phyloP scores from a whole-genome alignment of 2,797 vertebrate species.

The Balearica regulorum region DNA sequence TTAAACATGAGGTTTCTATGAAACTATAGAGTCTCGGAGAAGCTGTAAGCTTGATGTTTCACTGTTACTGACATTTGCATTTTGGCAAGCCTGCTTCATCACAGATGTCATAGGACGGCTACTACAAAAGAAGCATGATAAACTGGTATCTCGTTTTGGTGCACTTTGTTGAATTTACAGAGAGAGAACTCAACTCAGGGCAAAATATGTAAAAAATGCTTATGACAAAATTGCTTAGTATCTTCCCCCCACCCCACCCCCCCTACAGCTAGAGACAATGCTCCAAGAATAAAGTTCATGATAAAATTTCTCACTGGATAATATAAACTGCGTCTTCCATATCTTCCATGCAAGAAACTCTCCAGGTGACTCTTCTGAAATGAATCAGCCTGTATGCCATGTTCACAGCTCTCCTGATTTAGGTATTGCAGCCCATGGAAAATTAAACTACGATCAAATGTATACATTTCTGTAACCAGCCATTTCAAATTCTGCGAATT shows the following conservation, averaged over 20 bases:
- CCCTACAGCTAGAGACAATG: background rate
- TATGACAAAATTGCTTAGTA: background rate
- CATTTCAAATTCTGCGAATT: slow-evolving; percentile 68
- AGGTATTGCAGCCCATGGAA: slow-evolving; percentile 51
- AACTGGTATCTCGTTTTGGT: background rate
- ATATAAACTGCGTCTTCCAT: background rate
- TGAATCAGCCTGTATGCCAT: slow-evolving; percentile 15
- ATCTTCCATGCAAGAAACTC: background rate
- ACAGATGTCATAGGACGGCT: background rate
- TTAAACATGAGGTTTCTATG: background rate
- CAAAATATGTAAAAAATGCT: background rate
- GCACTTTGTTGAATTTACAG: background rate
- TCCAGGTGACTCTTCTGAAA: slow-evolving; percentile 55
- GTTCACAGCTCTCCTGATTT: slow-evolving; percentile 30
- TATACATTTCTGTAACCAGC: slow-evolving; percentile 67
- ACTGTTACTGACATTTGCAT: background rate
- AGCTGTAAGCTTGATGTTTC: background rate
- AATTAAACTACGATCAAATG: slow-evolving; percentile 60
- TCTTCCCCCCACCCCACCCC: too few species aligned
- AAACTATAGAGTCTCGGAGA: background rate
- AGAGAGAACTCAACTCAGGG: background rate
- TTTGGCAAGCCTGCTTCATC: background rate
- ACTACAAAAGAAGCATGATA: background rate
- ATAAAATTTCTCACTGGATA: background rate
- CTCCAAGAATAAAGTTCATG: background rate